Base-by-base conservation (phyloP, 2,797 vertebrate genomes). In the Chloroceryle inda region DNA sequence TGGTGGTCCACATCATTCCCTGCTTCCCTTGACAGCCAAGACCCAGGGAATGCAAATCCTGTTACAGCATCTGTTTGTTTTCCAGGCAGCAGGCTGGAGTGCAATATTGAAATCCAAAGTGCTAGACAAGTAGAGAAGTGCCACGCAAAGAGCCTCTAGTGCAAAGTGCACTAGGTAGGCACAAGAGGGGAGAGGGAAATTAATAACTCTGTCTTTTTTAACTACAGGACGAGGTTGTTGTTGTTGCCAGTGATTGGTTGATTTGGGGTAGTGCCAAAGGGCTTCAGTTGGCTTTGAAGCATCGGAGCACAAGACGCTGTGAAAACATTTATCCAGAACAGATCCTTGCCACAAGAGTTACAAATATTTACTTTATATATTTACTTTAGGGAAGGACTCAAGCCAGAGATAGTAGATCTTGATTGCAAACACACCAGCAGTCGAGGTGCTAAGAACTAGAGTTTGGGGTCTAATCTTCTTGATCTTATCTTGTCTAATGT, bases 281-380 rank as follows among this genome's bases (percentile, higher is more conserved):
- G 62, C 79, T 85, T 58, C 44, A 5, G 31, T 68, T 40, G 69
- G 74, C 53, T 85, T 82, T 92, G 71, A 90, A 74, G 81, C 79
- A 11, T 71, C 47, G 0, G 31, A 67, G 75, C 77, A 5, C 82
- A 58, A 94, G 73, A 20, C 74, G 2, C 72, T 80, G 82, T 68
- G 31, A 84, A 86, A 95, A 91, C 92, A 56, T 92, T 84, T 90
- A 18, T 88, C 53, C 83, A 72, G 59, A 78, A 42, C 69, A 68
- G 80, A 26, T 74, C 85, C 82, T 8, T 56, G 27, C 79, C 68
- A 37, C 63, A 23, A 67, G 77, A 84, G 81, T 68, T 76, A 62
- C 91, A 96, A 95, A 96, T 92, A 94, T 94, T 96, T 94, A 85
- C 72, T 92, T 83, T 18, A 10, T 31, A 2, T 50, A 40, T 95